Evolutionary conservation across 2,888 invertebrate species (phyloP).

Genomic region (Endomychus coccineus): DNA sequence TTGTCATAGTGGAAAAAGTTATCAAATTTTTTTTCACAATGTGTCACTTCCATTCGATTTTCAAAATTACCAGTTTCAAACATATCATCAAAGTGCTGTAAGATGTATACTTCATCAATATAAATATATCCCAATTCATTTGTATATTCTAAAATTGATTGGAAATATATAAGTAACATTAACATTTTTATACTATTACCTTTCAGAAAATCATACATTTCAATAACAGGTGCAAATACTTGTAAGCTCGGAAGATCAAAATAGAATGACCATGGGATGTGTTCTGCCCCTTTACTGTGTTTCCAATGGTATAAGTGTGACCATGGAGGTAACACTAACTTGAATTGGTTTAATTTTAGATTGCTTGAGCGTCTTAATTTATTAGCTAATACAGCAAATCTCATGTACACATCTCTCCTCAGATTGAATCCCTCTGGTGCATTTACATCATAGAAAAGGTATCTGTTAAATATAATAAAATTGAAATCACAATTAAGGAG

Average conservation of each 20-base stretch:
- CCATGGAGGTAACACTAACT: slow-evolving; percentile 89
- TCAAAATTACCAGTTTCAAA: slow-evolving; percentile 74
- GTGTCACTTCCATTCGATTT: slow-evolving; percentile 67
- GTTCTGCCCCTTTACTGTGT: slow-evolving; percentile 49
- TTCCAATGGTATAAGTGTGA: slow-evolving; percentile 84
- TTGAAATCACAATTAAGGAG: no score
- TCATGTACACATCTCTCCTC: slow-evolving; percentile 90
- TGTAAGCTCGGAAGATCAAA: slow-evolving; percentile 77
- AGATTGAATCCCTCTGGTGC: slow-evolving; percentile 95
- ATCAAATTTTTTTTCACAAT: slow-evolving; percentile 48
- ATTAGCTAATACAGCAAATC: slow-evolving; percentile 77
- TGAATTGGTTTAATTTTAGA: slow-evolving; percentile 47
- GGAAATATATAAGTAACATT: not conserved
- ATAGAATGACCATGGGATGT: slow-evolving; percentile 73
- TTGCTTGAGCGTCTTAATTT: slow-evolving; percentile 50
- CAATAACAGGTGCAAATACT: slow-evolving; percentile 76
- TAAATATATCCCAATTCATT: slow-evolving; percentile 2
- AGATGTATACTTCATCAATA: slow-evolving; percentile 70
- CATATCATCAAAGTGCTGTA: slow-evolving; percentile 81
- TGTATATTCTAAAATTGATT: slow-evolving; percentile 5
- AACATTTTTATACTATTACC: slow-evolving; percentile 41
- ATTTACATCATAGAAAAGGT: slow-evolving; percentile 89
- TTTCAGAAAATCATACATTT: slow-evolving; percentile 71
- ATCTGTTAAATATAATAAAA: slow-evolving; percentile 55
- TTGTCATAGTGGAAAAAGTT: slow-evolving; percentile 68